These are phyloP conservation scores for Dicroscelio sp. DNA, from an alignment of 2,888 invertebrate species.

Conservation along the genomic window DNA sequence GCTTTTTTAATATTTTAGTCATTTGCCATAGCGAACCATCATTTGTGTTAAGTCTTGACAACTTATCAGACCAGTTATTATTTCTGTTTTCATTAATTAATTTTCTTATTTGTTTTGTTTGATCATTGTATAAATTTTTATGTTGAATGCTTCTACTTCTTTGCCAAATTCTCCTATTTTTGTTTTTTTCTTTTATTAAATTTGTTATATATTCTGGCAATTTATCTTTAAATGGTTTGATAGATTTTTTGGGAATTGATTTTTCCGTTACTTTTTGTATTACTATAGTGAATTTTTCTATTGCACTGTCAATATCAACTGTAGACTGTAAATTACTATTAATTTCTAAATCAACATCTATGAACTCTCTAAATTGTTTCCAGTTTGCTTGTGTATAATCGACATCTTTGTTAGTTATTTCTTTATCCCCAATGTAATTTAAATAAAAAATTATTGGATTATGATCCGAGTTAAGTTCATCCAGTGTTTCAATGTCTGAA, in stretches of 20 bases:
- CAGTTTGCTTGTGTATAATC: background rate
- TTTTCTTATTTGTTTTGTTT: conserved; percentile 58
- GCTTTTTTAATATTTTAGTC: conserved; percentile 65
- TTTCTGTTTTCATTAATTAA: conserved; percentile 58
- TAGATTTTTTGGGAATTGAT: conserved; percentile 34
- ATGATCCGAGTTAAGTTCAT: conserved; percentile 83
- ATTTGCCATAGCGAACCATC: conserved; percentile 63
- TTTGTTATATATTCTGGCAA: conserved; percentile 24
- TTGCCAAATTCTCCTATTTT: conserved; percentile 67
- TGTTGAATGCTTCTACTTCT: conserved; percentile 27
- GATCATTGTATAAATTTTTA: conserved; percentile 21
- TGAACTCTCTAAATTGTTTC: background rate
- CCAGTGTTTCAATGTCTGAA: conserved; percentile 58
- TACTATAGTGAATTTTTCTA: conserved; percentile 67
- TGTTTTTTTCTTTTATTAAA: conserved; percentile 68
- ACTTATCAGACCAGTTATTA: conserved; percentile 45
- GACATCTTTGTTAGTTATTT: background rate
- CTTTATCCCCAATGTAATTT: background rate
- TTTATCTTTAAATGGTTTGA: conserved; percentile 54
- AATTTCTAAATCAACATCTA: background rate
- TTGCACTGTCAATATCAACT: conserved; percentile 67
- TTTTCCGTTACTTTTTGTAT: conserved; percentile 34
- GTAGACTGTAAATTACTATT: background rate
- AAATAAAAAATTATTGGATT: too few relatives aligned
- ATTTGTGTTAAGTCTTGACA: conserved; percentile 55